These are phyloP conservation scores for Siniperca obscura DNA, from an alignment of 2,797 vertebrate species.

Conservation along the genomic window DNA sequence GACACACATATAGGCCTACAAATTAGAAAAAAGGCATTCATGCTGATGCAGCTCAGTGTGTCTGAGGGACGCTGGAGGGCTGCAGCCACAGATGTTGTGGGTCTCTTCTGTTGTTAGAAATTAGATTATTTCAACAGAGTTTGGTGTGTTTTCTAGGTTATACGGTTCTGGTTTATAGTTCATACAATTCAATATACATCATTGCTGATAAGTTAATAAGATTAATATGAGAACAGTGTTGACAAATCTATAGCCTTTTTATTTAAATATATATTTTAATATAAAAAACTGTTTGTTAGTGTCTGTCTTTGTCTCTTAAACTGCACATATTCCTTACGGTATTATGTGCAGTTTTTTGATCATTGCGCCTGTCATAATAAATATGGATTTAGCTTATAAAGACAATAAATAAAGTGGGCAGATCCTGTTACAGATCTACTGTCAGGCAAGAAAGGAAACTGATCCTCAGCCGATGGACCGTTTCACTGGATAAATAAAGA, in stretches of 20 bases:
- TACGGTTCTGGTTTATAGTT: background rate
- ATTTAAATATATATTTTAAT: too few relatives aligned
- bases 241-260: background rate
- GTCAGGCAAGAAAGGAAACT: constrained; percentile 29
- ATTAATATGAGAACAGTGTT: background rate
- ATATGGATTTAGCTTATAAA: constrained; percentile 41
- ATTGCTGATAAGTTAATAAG: background rate
- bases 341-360: background rate
- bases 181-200: background rate
- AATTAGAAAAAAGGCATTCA: constrained; percentile 10
- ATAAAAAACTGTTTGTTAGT: too few relatives aligned
- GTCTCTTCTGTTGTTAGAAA: background rate
- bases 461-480: constrained; percentile 32
- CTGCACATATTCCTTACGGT: background rate
- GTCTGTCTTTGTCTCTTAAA: background rate
- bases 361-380: constrained; percentile 29
- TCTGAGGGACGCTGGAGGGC: background rate
- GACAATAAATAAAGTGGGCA: constrained; percentile 18
- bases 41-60: constrained; percentile 36
- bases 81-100: background rate
- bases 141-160: background rate
- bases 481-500: constrained; percentile 33
- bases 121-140: background rate
- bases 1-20: constrained; percentile 18
- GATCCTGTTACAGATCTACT: constrained; percentile 21